Conservation (phyloP, 2,797 vertebrate genomes). For the Falco rusticolus region DNA sequence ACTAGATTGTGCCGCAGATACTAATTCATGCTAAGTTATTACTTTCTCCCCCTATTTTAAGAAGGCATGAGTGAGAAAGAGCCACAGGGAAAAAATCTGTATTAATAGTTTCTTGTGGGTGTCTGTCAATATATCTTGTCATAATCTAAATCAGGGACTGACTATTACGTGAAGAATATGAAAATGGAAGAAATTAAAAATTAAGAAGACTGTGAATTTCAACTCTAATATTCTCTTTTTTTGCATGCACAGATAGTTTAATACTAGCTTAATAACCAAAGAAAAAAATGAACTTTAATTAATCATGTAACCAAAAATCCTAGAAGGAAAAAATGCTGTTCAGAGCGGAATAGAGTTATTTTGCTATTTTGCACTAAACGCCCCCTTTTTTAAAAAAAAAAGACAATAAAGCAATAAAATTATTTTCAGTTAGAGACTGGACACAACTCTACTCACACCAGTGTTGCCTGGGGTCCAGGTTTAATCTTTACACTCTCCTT, state of each 20-base stretch:
- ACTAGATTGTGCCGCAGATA: not conserved
- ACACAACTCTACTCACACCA: not conserved
- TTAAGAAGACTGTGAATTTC: not conserved
- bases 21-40: not conserved
- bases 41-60: not conserved
- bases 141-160: not conserved
- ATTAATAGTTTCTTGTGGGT: conserved; percentile 39
- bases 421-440: not conserved
- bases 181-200: conserved; percentile 32
- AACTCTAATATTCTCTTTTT: not conserved
- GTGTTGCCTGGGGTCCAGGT: not conserved
- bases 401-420: not conserved
- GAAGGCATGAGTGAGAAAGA: not conserved
- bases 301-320: not conserved
- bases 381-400: not conserved
- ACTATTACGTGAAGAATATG: not conserved
- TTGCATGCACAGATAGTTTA: not conserved
- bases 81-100: not conserved
- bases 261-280: not conserved
- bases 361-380: not conserved
- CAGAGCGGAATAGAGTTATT: not conserved
- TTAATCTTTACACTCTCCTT: not conserved
- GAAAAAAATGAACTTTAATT: not conserved
- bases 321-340: not conserved
- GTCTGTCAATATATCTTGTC: conserved; percentile 18